Conservation (phyloP, 2,113 vertebrate genomes). For the Tupaia chinensis region DNA sequence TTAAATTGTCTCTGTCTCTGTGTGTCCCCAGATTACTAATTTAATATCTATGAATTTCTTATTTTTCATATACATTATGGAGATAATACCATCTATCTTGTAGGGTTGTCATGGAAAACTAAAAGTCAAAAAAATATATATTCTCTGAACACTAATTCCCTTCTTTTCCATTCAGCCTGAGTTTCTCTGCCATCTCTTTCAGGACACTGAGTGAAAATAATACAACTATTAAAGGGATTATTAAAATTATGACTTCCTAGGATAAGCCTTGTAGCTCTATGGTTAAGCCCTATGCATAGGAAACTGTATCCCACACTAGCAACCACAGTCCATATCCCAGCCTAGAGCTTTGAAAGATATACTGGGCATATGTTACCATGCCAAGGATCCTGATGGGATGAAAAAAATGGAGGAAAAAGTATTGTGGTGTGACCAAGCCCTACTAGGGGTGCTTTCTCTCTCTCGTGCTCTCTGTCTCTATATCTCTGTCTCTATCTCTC, state of each 20-base stretch:
- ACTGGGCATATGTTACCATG: too few species aligned
- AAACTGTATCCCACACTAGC: too few species aligned
- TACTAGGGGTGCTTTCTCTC: too few species aligned
- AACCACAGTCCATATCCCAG: too few species aligned
- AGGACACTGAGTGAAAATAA: neutral
- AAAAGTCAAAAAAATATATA: neutral
- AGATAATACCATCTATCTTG: neutral
- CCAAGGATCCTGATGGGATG: too few species aligned
- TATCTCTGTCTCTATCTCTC: too few species aligned
- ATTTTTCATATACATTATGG: neutral
- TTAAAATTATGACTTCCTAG: conserved; percentile 17
- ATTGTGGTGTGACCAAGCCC: too few species aligned
- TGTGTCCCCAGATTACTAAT: neutral
- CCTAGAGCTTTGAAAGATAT: too few species aligned
- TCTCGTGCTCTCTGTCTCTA: too few species aligned
- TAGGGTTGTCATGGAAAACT: neutral
- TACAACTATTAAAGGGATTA: neutral
- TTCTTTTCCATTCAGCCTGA: neutral
- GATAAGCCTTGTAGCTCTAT: neutral
- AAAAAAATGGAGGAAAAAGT: too few species aligned
- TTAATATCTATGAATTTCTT: neutral
- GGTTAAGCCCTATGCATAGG: too few species aligned
- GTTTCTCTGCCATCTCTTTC: neutral
- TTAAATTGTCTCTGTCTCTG: neutral
- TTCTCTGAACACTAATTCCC: neutral